Evolutionary conservation across 2,113 vertebrate genomes (phyloP), one percentile per base, ranked within the genome.

Genomic region (Corydoras maculifer): DNA sequence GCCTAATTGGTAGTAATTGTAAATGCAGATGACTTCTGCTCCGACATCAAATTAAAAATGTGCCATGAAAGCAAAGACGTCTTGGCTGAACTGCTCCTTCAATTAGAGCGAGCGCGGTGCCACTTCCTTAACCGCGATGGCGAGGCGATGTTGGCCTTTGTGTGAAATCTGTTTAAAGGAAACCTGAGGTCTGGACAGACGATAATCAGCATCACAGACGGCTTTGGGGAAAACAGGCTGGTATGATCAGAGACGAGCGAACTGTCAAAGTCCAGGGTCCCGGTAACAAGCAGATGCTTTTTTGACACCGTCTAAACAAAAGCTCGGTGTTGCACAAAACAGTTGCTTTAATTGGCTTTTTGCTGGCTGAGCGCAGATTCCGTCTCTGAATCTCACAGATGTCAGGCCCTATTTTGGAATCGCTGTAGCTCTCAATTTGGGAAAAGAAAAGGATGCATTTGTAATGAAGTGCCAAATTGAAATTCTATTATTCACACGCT

Each of bases 311-410:
- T 68, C 77, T 76, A 82, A 73, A 79, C 80, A 83, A 84, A 84
- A 82, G 72, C 71, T 49, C 25, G 66, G 77, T 66, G 65, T 65
- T 78, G 76, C 61, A 73, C 63, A 69, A 83, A 80, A 76, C 35
- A 68, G 57, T 57, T 43, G 60, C 73, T 78, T 77, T 83, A 84
- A 80, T 82, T 82, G 80, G 68, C 75, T 79, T 80, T 83, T 85
- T 67, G 73, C 65, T 64, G 78, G 50, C 64, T 58, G 49, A 67
- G 65, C 55, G 71, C 81, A 81, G 64, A 82, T 83, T 80, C 61
- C 78, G 68, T 81, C 84, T 82, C 82, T 84, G 84, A 85, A 86
- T 82, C 83, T 87, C 85, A 87, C 82, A 80, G 82, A 78, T 84
- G 81, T 83, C 80, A 79, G 85, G 83, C 82, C 84, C 59, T 80